Conservation (phyloP, 2,888 invertebrate genomes). For the Scrobipalpa costella region DNA sequence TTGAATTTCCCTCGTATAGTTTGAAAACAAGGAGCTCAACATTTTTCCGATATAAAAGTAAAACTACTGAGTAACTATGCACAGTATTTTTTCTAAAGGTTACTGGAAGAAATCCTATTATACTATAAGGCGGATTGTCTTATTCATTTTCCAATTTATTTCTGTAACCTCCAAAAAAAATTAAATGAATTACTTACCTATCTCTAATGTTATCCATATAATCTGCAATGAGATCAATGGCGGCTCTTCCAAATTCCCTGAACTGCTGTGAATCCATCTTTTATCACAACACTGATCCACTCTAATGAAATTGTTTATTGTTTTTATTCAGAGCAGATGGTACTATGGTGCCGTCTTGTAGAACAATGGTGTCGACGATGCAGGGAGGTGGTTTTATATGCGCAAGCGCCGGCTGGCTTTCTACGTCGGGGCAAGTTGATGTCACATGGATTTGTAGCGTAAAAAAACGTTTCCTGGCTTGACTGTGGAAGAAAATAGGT, state of each 20-base stretch:
- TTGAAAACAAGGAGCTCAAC: slow-evolving; percentile 6
- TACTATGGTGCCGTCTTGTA: slow-evolving; percentile 57
- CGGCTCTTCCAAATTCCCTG: slow-evolving; percentile 91
- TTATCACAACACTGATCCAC: slow-evolving; percentile 32
- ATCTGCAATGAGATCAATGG: slow-evolving; percentile 95
- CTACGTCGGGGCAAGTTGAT: slow-evolving; percentile 48
- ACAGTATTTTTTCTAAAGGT: neutral
- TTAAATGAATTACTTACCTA: slow-evolving; percentile 75
- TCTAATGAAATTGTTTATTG: neutral
- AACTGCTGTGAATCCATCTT: slow-evolving; percentile 89
- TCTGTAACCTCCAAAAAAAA: no score
- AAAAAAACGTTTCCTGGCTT: neutral
- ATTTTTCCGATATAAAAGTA: neutral
- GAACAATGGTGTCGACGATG: slow-evolving; percentile 64
- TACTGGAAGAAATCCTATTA: slow-evolving; percentile 3
- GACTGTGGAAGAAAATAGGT: neutral
- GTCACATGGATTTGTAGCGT: slow-evolving; percentile 21
- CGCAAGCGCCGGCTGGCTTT: slow-evolving; percentile 59
- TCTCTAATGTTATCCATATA: slow-evolving; percentile 92
- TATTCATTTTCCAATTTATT: neutral
- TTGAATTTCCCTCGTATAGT: neutral
- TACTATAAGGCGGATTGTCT: neutral
- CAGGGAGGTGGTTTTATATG: slow-evolving; percentile 67
- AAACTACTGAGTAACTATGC: neutral
- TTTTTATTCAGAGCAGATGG: slow-evolving; percentile 39